Base-by-base conservation (phyloP, 2,888 invertebrate species). In the Polylopha cassiicola region DNA sequence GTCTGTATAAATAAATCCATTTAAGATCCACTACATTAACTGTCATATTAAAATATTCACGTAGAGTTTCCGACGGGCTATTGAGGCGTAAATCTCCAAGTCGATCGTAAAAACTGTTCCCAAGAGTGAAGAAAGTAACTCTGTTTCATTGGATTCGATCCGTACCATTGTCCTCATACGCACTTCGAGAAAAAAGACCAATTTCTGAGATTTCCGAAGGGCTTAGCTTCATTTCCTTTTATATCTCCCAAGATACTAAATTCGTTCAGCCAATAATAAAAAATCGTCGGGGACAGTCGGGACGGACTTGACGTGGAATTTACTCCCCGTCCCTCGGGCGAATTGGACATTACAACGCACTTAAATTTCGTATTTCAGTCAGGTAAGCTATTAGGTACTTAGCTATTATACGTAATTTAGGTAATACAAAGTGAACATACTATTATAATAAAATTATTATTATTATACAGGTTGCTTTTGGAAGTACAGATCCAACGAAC, bases 191-290 rank as follows among this genome's bases (percentile, higher is more conserved):
- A 75, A 56, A 78, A 79, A 79, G 73, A 74, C 76, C 82, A 82
- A 82, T 82, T 78, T 80, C 82, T 76, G 66, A 80, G 82, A 84
- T 81, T 82, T 82, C 81, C 82, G 77, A 82, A 82, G 82, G 82
- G 82, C 82, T 81, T 82, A 79, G 80, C 73, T 82, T 82, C 82
- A 82, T 84, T 84, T 82, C 79, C 82, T 84, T 82, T 84, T 82
- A 84, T 82, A 79, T 78, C 81, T 84, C 82, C 82, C 82, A 65
- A 74, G 82, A 79, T 78, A 81, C 80, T 82, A 81, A 81, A 82
- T 82, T 82, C 82, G 80, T 78, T 79, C 78, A 73, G 67, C 73
- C 80, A 79, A 80, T 81, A 81, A 80, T 82, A 81, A 82, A 82
- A 79, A 82, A 81, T 76, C 71, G 75, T 68, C 65, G 64, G 69